Evolutionary conservation across 2,113 vertebrate genomes (phyloP), one percentile per base, ranked within the genome.

Genomic region (Ivindomyrus marchei): DNA sequence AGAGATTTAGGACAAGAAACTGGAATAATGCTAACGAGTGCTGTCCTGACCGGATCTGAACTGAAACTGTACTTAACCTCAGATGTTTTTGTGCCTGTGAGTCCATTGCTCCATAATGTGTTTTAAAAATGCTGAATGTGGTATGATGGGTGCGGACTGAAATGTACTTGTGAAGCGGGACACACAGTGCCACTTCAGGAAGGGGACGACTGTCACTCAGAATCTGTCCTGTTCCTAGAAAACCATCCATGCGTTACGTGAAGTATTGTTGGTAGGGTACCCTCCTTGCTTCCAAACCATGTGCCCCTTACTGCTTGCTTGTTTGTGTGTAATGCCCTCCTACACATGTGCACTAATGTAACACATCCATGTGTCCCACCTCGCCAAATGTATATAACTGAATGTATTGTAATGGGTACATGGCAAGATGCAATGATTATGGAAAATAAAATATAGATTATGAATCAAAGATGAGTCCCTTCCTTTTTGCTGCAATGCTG

Each of bases 311-410:
- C 46, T 27, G 85, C 49, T 87, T 47, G 46, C 15, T 53, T 53
- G 74, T 80, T 53, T 53, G 74, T 80, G 31, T 80, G 74, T 80
- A 80, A 19, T 42, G 31, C 74, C 36, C 74, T 80, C 85, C 50
- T 91, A 90, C n/a, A 86, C 95, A 95, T 96, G 94, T 95, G 94
- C 95, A 95, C 95, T 96, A 95, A 93, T 94, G 92, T 91, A 93
- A 94, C 94, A 93, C 93, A 94, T 94, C 94, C 94, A 95, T 93
- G 92, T 94, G 94, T 94, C 93, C 94, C 94, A 94, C 93, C 93
- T 94, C 94, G 94, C 95, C 94, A 95, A 95, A 95, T 96, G 95
- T 96, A 95, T 93, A 96, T 96, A 96, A 80, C 92, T 96, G 95
- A 96, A 96, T 96, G 95, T 96, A 96, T 94, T 94, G 94, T 95